Percentiles rank a stretch among this genome's conserved stretches.
Evolutionary conservation across 37 sponge, comb jelly and placozoan species (phyloP).

Genomic region (Hexactinellida sp.): DNA sequence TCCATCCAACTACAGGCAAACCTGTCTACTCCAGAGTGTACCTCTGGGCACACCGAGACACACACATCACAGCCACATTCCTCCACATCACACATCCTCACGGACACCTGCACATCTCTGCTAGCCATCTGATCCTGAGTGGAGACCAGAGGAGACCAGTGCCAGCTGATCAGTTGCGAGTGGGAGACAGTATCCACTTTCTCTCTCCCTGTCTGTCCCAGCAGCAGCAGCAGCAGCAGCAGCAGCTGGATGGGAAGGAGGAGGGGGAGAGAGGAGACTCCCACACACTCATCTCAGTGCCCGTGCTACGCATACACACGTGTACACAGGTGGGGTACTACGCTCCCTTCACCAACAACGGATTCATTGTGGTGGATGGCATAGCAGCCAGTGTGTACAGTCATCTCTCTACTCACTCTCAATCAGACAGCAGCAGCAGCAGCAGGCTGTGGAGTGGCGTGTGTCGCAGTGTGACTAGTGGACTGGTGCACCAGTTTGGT

Average conservation of each 20-base stretch:
- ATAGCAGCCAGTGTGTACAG: constrained; percentile 13
- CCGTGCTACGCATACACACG: not conserved
- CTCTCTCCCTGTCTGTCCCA: not conserved
- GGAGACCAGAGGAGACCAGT: constrained; percentile 5
- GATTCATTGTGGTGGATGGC: constrained; percentile 13
- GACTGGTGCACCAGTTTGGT: constrained; percentile 13
- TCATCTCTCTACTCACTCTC: constrained; percentile 8
- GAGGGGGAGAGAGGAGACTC: not conserved
- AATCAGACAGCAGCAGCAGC: not conserved
- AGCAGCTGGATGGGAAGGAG: not conserved
- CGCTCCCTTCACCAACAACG: constrained; percentile 14
- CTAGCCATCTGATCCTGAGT: constrained; percentile 7
- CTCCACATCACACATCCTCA: constrained; percentile 17
- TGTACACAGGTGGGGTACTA: constrained; percentile 9
- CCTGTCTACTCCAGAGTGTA: constrained; percentile 12
- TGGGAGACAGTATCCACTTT: constrained; percentile 11
- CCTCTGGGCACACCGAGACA: constrained; percentile 2
- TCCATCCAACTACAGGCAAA: constrained; percentile 1
- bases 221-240: not conserved
- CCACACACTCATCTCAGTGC: not conserved
- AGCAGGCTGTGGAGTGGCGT: not conserved
- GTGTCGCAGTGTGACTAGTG: not conserved
- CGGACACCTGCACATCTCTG: constrained; percentile 15
- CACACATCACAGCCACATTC: constrained; percentile 19
- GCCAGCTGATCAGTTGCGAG: not conserved